Base-by-base conservation (phyloP, 2,113 vertebrate species). In the Illadopsis cleaveri region DNA sequence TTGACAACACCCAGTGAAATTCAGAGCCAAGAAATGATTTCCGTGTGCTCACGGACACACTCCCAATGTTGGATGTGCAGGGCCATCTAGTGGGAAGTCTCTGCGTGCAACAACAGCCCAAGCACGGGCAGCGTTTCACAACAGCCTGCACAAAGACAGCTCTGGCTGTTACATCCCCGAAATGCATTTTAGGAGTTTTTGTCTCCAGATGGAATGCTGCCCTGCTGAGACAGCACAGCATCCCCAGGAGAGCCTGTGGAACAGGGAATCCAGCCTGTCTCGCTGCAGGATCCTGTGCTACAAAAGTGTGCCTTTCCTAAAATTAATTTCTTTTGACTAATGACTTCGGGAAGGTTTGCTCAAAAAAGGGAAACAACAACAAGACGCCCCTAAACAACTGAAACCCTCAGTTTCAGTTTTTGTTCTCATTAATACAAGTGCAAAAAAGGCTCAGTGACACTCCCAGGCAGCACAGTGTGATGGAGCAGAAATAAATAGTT, bases 81-180 rank as follows among this genome's bases (percentile, higher is more conserved):
- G 48, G 96, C 94, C 96, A 96, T 86, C 96, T 97, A 94, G 96
- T 93, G 96, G 96, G 53, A 86, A 35, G 5, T 19, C 15, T 66
- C 35, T 14, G 54, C 23, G 47, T 58, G 79, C 88, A 60, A 15
- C 51, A 54, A 6, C 53, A 68, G 57, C 48, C 73, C 89, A 12
- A 24, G 40, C 15, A 15, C 0, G 8, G 22, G 66, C 6, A 20
- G 42, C 7, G 3, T 51, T 69, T 65, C 25, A 16, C 60, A 38
- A 2, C 18, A 37, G 37, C 19, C 58, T 15, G 66, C 90, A 82
- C 75, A 92, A 92, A 88, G 79, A 40, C 72, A 27, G 10, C 65
- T 80, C 66, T 40, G 62, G 44, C 54, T 57, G n/a, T 23, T 62
- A 25, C 58, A 18, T 5, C 37, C 57, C 64, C 27, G 47, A 94